phyloP scores from a whole-genome alignment of 2,113 vertebrate genomes.

The Nicator chloris region DNA sequence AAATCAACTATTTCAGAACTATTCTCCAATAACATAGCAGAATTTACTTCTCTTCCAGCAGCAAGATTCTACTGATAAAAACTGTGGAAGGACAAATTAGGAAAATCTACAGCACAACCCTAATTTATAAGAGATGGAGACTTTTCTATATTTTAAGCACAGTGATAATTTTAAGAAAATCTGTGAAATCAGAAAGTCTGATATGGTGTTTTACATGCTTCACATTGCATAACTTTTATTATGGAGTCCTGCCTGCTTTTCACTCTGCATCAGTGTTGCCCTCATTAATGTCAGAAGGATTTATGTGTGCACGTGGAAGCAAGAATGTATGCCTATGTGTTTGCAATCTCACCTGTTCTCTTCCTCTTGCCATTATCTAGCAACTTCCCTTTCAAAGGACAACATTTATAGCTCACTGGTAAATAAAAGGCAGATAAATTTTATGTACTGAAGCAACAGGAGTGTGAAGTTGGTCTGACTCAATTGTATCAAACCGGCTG shows the following conservation, averaged over 20 bases:
- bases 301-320: background rate
- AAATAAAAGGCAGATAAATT: slow-evolving; percentile 59
- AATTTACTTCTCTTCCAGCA: background rate
- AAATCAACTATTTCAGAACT: background rate
- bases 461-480: slow-evolving; percentile 11
- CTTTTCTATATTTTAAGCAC: background rate
- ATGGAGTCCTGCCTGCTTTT: background rate
- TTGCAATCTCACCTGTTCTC: slow-evolving; percentile 38
- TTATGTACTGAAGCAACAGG: slow-evolving; percentile 28
- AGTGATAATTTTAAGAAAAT: background rate
- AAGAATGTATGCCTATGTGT: background rate
- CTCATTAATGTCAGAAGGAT: slow-evolving; percentile 38
- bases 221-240: background rate
- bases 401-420: slow-evolving; percentile 57
- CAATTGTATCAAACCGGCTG: slow-evolving; percentile 6
- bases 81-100: background rate
- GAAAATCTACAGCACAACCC: background rate
- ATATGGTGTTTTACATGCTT: background rate
- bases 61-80: background rate
- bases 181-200: background rate
- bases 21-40: background rate
- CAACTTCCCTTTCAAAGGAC: slow-evolving; percentile 31
- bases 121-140: background rate
- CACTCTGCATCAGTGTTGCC: background rate
- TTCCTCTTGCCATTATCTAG: slow-evolving; percentile 20